These are phyloP conservation scores for Cephus spinipes DNA, from an alignment of 2,888 invertebrate genomes.

Conservation along the genomic window DNA sequence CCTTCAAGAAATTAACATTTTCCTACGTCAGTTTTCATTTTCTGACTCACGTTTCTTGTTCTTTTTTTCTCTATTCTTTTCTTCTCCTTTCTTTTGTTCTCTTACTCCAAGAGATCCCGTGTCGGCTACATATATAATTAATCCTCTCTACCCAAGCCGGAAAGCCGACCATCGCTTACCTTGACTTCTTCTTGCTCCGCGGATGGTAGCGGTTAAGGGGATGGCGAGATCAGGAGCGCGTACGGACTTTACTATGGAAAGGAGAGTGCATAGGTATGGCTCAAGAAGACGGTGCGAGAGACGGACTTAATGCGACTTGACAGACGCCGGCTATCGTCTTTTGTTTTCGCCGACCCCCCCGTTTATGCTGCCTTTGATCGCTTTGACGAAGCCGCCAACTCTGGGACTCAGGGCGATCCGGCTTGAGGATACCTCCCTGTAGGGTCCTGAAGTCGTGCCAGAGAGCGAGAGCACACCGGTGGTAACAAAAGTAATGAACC, in stretches of 20 bases:
- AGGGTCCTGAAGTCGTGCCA: not conserved
- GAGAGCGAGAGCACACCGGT: conserved; percentile 32
- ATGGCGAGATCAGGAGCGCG: not conserved
- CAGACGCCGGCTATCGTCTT: conserved; percentile 8
- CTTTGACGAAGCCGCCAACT: conserved; percentile 46
- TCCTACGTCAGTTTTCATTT: not conserved
- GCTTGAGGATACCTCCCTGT: not conserved
- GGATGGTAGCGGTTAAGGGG: not conserved
- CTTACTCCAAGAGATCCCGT: not conserved
- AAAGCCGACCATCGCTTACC: not conserved
- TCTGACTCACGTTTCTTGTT: conserved; percentile 12
- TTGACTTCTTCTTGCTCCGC: not conserved
- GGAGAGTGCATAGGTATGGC: not conserved
- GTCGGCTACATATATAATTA: conserved; percentile 3
- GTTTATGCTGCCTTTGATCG: conserved; percentile 17
- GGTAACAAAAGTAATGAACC: conserved; percentile 44
- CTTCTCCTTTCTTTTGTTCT: conserved; percentile 1
- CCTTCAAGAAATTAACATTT: not conserved
- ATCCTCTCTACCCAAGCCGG: conserved; percentile 3
- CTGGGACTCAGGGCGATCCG: not conserved
- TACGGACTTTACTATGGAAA: not conserved
- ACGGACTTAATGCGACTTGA: conserved; percentile 11
- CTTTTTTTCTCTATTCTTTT: conserved; percentile 23
- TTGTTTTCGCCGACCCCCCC: conserved; percentile 12
- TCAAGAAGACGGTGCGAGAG: conserved; percentile 1